Conservation (phyloP, 2,113 vertebrate genomes). For the Malurus alboscapulatus region DNA sequence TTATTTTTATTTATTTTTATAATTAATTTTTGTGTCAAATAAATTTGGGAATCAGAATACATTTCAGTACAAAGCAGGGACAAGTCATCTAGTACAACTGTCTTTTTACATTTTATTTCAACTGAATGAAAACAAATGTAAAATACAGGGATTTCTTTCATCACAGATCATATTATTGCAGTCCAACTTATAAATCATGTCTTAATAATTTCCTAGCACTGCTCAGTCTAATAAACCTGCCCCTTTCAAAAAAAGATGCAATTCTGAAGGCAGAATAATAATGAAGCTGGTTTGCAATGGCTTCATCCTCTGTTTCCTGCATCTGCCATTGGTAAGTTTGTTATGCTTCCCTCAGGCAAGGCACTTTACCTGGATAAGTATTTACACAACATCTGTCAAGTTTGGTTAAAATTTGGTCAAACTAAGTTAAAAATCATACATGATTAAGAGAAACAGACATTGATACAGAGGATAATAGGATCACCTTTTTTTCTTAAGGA, state of each 20-base stretch:
- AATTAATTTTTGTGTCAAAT: not conserved
- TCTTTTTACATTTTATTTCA: not conserved
- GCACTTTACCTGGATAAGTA: slow-evolving; percentile 14
- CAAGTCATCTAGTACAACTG: not conserved
- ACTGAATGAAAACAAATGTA: not conserved
- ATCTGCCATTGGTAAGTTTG: not conserved
- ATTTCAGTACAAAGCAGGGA: not conserved
- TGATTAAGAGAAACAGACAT: not conserved
- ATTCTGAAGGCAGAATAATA: not conserved
- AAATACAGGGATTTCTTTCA: not conserved
- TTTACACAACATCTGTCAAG: slow-evolving; percentile 37
- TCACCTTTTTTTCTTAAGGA: not conserved
- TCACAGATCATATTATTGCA: not conserved
- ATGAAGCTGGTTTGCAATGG: not conserved
- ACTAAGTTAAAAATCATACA: not conserved
- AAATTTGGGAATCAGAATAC: not conserved
- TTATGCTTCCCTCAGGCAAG: not conserved
- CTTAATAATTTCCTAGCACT: not conserved
- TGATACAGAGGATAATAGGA: not conserved
- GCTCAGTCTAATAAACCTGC: not conserved
- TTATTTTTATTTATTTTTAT: too few relatives aligned
- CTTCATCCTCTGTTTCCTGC: not conserved
- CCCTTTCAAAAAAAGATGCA: not conserved
- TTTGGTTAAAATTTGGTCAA: slow-evolving; percentile 25
- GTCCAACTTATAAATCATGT: not conserved